Percentiles rank a stretch among this genome's conserved stretches.
Evolutionary conservation across 2,797 vertebrate species (phyloP).

Genomic region (Hipposideros larvatus): DNA sequence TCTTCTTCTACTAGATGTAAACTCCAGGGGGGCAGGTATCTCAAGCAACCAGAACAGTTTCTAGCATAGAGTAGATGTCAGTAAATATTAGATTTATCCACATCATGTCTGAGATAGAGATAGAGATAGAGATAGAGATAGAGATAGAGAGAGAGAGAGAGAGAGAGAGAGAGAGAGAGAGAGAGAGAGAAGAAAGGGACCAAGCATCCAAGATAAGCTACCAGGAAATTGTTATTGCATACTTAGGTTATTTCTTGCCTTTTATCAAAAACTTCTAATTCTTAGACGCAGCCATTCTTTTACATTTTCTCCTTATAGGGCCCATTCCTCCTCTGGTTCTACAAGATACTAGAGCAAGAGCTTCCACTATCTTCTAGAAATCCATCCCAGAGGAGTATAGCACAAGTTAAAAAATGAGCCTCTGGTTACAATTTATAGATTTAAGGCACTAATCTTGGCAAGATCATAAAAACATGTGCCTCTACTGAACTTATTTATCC

Average conservation of each 20-base stretch:
- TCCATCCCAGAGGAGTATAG: background rate
- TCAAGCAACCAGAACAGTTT: background rate
- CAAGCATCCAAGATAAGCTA: conserved; percentile 44
- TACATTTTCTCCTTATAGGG: background rate
- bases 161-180: background rate
- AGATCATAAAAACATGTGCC: conserved; percentile 66
- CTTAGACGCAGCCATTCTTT: background rate
- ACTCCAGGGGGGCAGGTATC: background rate
- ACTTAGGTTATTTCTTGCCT: background rate
- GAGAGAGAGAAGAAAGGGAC: background rate
- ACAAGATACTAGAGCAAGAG: background rate
- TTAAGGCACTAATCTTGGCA: conserved; percentile 23
- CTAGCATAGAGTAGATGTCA: background rate
- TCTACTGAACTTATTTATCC: conserved; percentile 67
- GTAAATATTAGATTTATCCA: background rate
- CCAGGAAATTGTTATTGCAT: background rate
- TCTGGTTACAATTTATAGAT: conserved; percentile 49
- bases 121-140: background rate
- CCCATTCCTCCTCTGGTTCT: background rate
- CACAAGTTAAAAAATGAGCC: background rate
- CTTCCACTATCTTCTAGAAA: background rate
- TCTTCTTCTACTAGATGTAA: background rate
- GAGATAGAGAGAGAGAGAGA: background rate
- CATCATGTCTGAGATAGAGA: background rate
- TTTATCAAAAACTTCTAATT: conserved; percentile 35